Conservation (phyloP, 2,113 vertebrate genomes). For the Lampris incognitus region DNA sequence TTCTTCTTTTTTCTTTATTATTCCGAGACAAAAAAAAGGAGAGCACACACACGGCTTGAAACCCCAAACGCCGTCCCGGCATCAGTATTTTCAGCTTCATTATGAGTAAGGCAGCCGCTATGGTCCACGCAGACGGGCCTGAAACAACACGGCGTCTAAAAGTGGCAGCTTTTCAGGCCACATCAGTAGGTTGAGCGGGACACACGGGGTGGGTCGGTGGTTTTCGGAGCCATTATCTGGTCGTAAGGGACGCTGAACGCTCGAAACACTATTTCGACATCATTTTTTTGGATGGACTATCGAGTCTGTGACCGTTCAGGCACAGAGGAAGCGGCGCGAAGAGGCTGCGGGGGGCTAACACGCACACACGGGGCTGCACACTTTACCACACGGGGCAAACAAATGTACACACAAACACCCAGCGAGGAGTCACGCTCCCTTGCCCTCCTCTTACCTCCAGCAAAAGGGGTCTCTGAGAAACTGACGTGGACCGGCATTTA, state of each 20-base stretch:
- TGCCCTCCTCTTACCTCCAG: background rate
- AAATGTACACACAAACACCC: background rate
- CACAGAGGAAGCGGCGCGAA: constrained; percentile 6
- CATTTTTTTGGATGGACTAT: background rate
- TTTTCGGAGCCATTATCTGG: too few relatives aligned
- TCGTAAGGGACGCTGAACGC: too few relatives aligned
- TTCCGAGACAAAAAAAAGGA: too few relatives aligned
- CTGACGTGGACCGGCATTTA: constrained; percentile 23
- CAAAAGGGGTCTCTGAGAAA: constrained; percentile 31
- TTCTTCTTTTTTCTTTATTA: too few relatives aligned
- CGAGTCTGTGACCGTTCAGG: background rate
- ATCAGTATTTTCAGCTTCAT: constrained; percentile 35
- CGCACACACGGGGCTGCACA: background rate
- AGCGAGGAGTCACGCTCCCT: background rate
- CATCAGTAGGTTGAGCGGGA: too few relatives aligned
- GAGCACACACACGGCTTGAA: too few relatives aligned
- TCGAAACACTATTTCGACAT: too few relatives aligned
- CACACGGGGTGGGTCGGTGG: too few relatives aligned
- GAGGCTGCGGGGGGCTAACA: background rate
- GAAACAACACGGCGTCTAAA: constrained; percentile 5
- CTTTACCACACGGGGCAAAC: background rate
- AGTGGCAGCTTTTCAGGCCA: background rate
- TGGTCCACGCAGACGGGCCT: background rate
- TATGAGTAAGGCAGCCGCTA: constrained; percentile 31
- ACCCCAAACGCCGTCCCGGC: background rate